Base-by-base conservation (phyloP, 2,113 vertebrate genomes). In the Oreochromis aureus region DNA sequence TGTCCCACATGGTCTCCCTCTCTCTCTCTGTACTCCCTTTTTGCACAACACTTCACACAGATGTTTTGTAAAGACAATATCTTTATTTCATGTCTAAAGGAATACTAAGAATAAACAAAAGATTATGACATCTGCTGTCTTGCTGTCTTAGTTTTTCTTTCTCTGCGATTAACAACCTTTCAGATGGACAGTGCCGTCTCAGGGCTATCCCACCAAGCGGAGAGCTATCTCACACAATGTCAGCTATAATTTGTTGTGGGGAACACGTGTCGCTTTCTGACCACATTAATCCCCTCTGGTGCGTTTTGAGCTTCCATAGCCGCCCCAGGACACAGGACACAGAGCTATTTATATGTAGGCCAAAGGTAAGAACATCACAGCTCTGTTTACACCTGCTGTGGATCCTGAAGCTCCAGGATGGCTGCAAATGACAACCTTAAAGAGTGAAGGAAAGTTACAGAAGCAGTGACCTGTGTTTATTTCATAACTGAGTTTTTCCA, bases 101-200 rank as follows among this genome's bases (percentile, higher is more conserved):
- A 91, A 95, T 93, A 96, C 91, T 93, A 95, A 93, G 90, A 96
- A 95, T 95, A 95, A 96, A 96, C 87, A 90, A 88, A 87, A 61
- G 78, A 94, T 93, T 86, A 90, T 81, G 91, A 89, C 88, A 61
- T 80, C 82, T 66, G 51, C 54, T 66, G 78, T 80, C 61, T 27
- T 48, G 51, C 80, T 63, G 59, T 63, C 32, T 51, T 69, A 30
- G 59, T 61, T 78, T 82, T 81, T 53, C 34, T 55, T 11, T 15
- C n/a, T 86, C 41, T 81, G 22, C 1, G 7, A 44, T 41, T 18
- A 36, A 46, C 41, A 63, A 30, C 44, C 58, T 24, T 4, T 19
- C 58, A 51, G 59, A 44, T 36, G 53, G 86, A 85, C 85, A 27
- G 18, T 83, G 83, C 3, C 15, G 1, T 48, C 56, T 85, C 87